Conservation (phyloP, 1,140 invertebrate genomes). For the Asobara japonica region DNA sequence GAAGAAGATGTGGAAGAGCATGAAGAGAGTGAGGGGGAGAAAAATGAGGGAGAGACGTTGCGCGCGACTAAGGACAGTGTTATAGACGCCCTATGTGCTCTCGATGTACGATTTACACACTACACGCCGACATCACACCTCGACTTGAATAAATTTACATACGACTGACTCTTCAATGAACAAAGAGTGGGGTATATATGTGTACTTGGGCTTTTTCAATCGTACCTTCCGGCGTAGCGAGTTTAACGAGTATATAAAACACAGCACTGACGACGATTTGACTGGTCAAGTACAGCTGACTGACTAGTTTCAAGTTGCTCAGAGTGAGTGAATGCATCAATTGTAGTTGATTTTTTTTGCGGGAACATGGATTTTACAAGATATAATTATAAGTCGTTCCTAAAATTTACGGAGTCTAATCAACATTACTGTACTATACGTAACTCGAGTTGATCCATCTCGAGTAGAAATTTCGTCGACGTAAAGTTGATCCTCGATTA, state of each 20-base stretch:
- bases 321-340: not conserved
- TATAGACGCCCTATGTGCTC: not conserved
- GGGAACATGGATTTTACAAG: too few species aligned
- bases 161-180: constrained; percentile 20
- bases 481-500: too few species aligned
- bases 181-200: constrained; percentile 4
- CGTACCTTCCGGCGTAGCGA: not conserved
- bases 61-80: constrained; percentile 16
- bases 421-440: too few species aligned
- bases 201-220: not conserved
- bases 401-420: too few species aligned
- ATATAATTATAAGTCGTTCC: too few species aligned
- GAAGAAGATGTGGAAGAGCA: constrained; percentile 1
- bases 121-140: constrained; percentile 34
- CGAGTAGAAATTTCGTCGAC: too few species aligned
- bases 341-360: too few species aligned
- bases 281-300: not conserved
- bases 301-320: not conserved
- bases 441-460: too few species aligned
- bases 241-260: constrained; percentile 14
- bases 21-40: not conserved
- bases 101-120: constrained; percentile 29
- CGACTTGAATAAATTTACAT: constrained; percentile 32
- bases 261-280: not conserved
- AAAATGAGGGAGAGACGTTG: not conserved